Evolutionary conservation across 1,140 invertebrate genomes (phyloP).

Genomic region (Aphidius gifuensis): DNA sequence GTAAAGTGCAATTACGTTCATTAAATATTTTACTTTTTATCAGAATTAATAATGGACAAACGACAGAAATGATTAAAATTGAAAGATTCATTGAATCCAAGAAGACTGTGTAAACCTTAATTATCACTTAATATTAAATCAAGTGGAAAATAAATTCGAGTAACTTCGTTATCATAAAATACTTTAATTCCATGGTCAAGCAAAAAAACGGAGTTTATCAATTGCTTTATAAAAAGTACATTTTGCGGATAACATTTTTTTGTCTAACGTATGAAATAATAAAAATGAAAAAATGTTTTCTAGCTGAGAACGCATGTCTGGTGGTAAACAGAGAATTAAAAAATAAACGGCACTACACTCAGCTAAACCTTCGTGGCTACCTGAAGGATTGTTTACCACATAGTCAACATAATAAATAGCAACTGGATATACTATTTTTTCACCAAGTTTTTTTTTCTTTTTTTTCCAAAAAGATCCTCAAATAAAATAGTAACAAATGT

Average conservation of each 20-base stretch:
- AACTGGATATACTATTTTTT: too few species aligned
- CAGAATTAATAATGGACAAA: slow-evolving; percentile 31
- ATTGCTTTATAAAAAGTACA: slow-evolving; percentile 27
- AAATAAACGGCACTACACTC: slow-evolving; percentile 17
- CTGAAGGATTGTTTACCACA: too few species aligned
- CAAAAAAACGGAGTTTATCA: slow-evolving; percentile 32
- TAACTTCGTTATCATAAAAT: slow-evolving; percentile 6
- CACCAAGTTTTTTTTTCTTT: too few species aligned
- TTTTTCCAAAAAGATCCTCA: too few species aligned
- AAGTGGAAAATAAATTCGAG: slow-evolving; percentile 18
- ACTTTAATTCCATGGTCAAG: slow-evolving; percentile 30
- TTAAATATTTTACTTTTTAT: slow-evolving; percentile 24
- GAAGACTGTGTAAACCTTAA: slow-evolving; percentile 34
- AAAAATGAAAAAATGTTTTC: slow-evolving; percentile 16
- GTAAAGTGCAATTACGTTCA: slow-evolving; percentile 27
- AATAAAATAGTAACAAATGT: too few species aligned
- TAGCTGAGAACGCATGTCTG: slow-evolving; percentile 5
- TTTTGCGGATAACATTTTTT: slow-evolving; percentile 30
- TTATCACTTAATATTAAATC: slow-evolving; percentile 37
- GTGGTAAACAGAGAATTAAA: slow-evolving; percentile 13
- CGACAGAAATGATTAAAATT: slow-evolving; percentile 32
- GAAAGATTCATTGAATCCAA: slow-evolving; percentile 38
- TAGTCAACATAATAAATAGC: too few species aligned
- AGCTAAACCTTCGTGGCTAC: slow-evolving; percentile 1
- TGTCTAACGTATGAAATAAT: slow-evolving; percentile 25